Percentiles rank a stretch among this genome's conserved stretches.
phyloP scores from a whole-genome alignment of 2,888 invertebrate genomes.

The Rhorus exstirpatorius region DNA sequence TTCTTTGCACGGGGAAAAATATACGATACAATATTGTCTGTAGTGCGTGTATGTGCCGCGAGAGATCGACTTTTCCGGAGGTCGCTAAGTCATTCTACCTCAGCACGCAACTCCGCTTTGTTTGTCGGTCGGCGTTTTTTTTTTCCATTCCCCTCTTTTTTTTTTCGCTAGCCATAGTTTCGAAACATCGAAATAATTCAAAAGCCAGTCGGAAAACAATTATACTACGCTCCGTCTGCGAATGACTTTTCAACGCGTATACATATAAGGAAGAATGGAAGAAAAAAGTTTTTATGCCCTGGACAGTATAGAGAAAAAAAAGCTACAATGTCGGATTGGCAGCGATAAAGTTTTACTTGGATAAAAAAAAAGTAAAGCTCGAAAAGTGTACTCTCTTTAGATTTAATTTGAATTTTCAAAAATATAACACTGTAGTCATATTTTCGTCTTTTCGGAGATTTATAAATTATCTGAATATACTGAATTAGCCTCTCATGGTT shows the following conservation, averaged over 20 bases:
- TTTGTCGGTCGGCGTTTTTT: not conserved
- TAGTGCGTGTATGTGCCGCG: too few species aligned
- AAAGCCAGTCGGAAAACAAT: not conserved
- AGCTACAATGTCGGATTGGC: not conserved
- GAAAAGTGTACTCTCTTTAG: too few species aligned
- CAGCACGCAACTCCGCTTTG: not conserved
- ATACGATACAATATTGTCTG: not conserved
- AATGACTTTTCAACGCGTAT: not conserved
- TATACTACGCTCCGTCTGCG: not conserved
- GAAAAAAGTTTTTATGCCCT: not conserved
- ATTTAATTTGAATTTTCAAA: too few species aligned
- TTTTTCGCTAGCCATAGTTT: slow-evolving; percentile 3
- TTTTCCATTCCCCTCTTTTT: too few species aligned
- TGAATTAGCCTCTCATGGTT: too few species aligned
- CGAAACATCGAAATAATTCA: slow-evolving; percentile 25
- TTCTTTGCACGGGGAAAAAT: too few species aligned
- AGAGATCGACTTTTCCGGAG: not conserved
- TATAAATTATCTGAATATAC: too few species aligned
- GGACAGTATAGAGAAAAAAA: not conserved
- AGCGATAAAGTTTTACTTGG: not conserved
- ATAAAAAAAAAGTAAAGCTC: not conserved
- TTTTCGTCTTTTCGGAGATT: too few species aligned
- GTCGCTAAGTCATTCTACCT: slow-evolving; percentile 19
- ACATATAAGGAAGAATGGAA: not conserved
- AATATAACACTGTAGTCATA: too few species aligned